Conservation (phyloP, 37 sponge, comb jelly and placozoan species). For the Haliclona indistincta region DNA sequence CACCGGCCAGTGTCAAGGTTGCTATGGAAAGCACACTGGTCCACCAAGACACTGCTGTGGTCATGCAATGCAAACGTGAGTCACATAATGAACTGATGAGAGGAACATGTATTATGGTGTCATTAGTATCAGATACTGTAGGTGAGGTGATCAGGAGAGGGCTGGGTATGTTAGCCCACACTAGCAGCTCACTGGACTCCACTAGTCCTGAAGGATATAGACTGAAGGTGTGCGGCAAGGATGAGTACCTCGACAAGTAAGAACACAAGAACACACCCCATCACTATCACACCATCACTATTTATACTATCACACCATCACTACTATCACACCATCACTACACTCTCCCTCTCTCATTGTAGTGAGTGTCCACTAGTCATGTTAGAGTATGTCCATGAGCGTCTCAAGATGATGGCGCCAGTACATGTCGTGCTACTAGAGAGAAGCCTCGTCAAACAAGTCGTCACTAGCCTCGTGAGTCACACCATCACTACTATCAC, state of each 20-base stretch:
- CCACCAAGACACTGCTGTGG: not conserved
- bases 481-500: not conserved
- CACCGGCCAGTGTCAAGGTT: not conserved
- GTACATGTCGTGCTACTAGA: conserved; percentile 41
- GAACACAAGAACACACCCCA: too few species aligned
- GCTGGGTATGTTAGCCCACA: not conserved
- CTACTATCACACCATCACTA: not conserved
- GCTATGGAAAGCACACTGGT: conserved; percentile 8
- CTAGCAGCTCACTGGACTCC: not conserved
- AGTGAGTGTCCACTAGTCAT: conserved; percentile 6
- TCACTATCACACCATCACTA: too few species aligned
- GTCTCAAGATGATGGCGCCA: conserved; percentile 29
- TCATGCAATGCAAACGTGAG: conserved; percentile 1
- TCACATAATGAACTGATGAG: not conserved
- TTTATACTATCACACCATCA: not conserved
- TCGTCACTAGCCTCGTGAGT: not conserved
- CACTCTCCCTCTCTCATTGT: conserved; percentile 13
- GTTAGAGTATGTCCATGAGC: conserved; percentile 58
- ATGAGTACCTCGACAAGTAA: conserved; percentile 57
- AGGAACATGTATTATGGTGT: not conserved
- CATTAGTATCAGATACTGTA: conserved; percentile 11
- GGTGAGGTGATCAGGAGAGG: conserved; percentile 13
- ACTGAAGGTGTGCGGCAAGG: conserved; percentile 63
- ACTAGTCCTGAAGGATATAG: not conserved
- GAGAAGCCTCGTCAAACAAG: conserved; percentile 4